Evolutionary conservation across 2,888 invertebrate species (phyloP).

Genomic region (Drosophila suboccidentalis): DNA sequence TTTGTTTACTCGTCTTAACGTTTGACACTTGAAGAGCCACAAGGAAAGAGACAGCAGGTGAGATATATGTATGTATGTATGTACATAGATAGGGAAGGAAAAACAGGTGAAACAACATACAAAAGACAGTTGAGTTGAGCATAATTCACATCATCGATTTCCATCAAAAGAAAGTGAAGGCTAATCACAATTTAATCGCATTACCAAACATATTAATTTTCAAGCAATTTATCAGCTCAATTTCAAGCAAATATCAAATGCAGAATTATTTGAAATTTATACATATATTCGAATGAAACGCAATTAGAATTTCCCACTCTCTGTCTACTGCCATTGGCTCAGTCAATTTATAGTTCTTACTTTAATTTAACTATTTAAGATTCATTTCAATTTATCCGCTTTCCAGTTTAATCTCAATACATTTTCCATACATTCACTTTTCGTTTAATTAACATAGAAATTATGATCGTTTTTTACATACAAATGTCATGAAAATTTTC

Average conservation of each 20-base stretch:
- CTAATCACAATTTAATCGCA: constrained; percentile 11
- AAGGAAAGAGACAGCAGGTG: neutral
- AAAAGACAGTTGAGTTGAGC: neutral
- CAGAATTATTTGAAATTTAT: neutral
- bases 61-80: neutral
- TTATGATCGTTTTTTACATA: neutral
- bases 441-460: constrained; percentile 8
- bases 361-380: neutral
- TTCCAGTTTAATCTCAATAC: constrained; percentile 10
- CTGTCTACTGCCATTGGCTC: neutral
- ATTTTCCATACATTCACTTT: constrained; percentile 28
- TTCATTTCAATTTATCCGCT: constrained; percentile 5
- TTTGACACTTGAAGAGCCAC: constrained; percentile 11
- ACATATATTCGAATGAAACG: neutral
- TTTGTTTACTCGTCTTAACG: constrained; percentile 49
- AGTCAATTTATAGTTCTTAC: neutral
- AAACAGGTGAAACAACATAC: neutral
- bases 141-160: constrained; percentile 4
- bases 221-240: constrained; percentile 5
- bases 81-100: neutral
- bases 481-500: neutral
- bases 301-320: neutral
- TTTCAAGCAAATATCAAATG: constrained; percentile 10
- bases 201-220: neutral
- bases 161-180: neutral